These are phyloP conservation scores for Drosophila cognata DNA, from an alignment of 2,888 invertebrate species.

Conservation along the genomic window DNA sequence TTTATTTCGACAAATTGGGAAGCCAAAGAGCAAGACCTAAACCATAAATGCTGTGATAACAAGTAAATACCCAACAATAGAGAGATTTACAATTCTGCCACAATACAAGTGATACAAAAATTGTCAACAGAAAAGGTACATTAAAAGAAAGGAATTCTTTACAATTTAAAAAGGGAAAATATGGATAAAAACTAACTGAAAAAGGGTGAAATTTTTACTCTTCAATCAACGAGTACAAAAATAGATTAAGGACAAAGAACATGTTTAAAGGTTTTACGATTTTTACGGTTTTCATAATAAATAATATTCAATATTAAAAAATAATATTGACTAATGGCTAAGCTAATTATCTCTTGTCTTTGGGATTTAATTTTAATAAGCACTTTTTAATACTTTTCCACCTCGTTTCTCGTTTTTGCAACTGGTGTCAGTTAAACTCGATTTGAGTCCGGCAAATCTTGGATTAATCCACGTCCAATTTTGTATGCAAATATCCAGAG, in stretches of 20 bases:
- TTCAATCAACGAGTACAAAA: not conserved
- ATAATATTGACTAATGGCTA: not conserved
- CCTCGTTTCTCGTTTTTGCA: not conserved
- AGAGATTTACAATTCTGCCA: not conserved
- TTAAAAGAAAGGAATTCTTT: not conserved
- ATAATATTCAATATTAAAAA: not conserved
- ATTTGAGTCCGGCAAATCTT: conserved; percentile 16
- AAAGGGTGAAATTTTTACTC: not conserved
- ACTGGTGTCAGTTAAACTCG: not conserved
- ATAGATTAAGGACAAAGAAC: not conserved
- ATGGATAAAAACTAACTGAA: not conserved
- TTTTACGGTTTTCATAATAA: not conserved
- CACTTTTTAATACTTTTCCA: not conserved
- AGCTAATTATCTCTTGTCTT: not conserved
- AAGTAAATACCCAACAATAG: not conserved
- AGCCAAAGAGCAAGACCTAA: no score
- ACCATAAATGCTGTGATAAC: not conserved
- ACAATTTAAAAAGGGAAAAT: no score
- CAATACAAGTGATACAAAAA: not conserved
- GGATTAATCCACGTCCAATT: conserved; percentile 23
- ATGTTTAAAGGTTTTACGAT: not conserved
- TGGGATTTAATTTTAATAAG: not conserved
- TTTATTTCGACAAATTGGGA: not conserved
- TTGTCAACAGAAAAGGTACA: not conserved
- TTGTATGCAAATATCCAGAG: conserved; percentile 44